phyloP scores from a whole-genome alignment of 2,888 invertebrate species.

The Idaea biselata region DNA sequence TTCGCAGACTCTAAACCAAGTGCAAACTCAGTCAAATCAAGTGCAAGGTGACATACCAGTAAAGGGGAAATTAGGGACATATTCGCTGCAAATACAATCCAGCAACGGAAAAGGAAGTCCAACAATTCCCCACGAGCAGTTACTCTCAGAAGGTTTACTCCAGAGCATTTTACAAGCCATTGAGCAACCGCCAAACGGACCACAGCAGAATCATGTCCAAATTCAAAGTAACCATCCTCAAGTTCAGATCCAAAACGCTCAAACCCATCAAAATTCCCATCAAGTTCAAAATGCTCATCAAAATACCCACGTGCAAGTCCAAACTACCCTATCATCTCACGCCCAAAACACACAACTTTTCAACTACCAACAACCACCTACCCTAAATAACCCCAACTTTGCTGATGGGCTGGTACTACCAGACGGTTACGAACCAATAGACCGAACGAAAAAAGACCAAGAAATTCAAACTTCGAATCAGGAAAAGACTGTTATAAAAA shows the following conservation, averaged over 20 bases:
- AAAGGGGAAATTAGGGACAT: conserved; percentile 82
- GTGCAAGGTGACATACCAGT: conserved; percentile 62
- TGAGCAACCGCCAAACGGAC: conserved; percentile 81
- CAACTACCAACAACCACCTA: conserved; percentile 24
- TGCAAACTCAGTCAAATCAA: conserved; percentile 31
- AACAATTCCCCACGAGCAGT: conserved; percentile 85
- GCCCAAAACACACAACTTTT: neutral
- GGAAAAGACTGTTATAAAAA: conserved; percentile 38
- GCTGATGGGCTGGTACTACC: conserved; percentile 60
- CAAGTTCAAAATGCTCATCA: neutral
- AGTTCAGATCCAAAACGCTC: conserved; percentile 14
- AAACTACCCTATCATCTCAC: neutral
- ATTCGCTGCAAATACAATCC: conserved; percentile 88
- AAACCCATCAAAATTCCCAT: conserved; percentile 15
- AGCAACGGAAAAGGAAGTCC: conserved; percentile 78
- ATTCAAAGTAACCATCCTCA: conserved; percentile 9
- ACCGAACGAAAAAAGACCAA: conserved; percentile 56
- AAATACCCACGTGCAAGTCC: neutral
- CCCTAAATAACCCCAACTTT: conserved; percentile 34
- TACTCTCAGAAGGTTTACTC: conserved; percentile 88
- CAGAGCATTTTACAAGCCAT: conserved; percentile 91
- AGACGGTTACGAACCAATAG: conserved; percentile 68
- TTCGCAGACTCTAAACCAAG: conserved; percentile 51
- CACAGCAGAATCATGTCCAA: conserved; percentile 18
- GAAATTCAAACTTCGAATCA: conserved; percentile 49